Evolutionary conservation across 1,140 invertebrate genomes (phyloP), one percentile per base, ranked within the genome.

Genomic region (Heliconius nattereri): DNA sequence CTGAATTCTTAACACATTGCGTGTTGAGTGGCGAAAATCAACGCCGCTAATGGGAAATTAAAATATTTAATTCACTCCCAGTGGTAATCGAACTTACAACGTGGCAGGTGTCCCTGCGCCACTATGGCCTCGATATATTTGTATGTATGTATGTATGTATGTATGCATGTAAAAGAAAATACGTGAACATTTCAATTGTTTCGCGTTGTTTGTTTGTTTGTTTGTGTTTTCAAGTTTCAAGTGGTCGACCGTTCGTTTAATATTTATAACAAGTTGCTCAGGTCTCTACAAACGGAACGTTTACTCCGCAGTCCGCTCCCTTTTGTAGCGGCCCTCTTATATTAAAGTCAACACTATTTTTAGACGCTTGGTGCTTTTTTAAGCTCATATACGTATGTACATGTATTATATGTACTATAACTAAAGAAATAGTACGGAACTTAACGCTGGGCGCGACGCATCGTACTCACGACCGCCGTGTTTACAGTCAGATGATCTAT

Each of bases 331-430:
- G 54, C 54, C 54, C 54, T 60, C 54, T 60, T 60, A 23, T 60
- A 23, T 60, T 60, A 60, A 60, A 60, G 54, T 60, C 54, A 60
- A 60, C 54, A 60, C n/a, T 60, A 60, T 60, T 60, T 60, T 60
- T 60, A 60, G 54, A 60, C n/a, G 54, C 54, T 60, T 9, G 20
- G 54, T 9, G n/a, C 54, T 23, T 60, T 60, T 60, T 60, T 60
- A 23, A 60, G 54, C 54, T 60, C 20, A 9, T 60, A 23, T 60
- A 60, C 54, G 7, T 60, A 23, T 60, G n/a, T 23, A 23, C 11
- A n/a, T 23, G 3, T n/a, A 13, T 23, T 60, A 20, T 60, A 23
- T 60, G n/a, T 60, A 45, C 13, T 5, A 13, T 45, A 45, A 45
- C 40, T 3, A 45, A 45, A 5, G 13, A 45, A 1, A 6, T 16